These are phyloP conservation scores for Syrrhaptes paradoxus DNA, from an alignment of 2,113 vertebrate species.

Conservation along the genomic window DNA sequence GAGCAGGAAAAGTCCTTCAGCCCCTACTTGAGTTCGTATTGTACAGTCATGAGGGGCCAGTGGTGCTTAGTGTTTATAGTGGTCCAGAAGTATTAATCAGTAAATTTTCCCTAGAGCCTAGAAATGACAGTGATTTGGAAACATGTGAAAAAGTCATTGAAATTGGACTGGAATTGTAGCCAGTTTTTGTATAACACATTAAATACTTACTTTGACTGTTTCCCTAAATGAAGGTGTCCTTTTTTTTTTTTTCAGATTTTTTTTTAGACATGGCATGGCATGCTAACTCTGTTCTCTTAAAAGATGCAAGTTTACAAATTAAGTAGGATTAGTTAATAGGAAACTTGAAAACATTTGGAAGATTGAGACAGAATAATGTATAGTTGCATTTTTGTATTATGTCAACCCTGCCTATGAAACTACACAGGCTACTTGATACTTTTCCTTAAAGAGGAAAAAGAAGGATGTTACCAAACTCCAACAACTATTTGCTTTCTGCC, in stretches of 20 bases:
- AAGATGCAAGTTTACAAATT: not conserved
- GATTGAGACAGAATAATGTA: not conserved
- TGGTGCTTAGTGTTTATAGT: not conserved
- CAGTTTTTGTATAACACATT: not conserved
- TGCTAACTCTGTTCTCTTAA: not conserved
- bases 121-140: not conserved
- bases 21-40: not conserved
- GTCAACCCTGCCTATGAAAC: not conserved
- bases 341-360: not conserved
- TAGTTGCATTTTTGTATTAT: not conserved
- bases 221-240: not conserved
- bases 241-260: not conserved
- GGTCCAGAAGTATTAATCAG: not conserved
- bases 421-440: not conserved
- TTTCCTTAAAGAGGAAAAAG: not conserved
- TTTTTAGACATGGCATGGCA: not conserved
- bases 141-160: not conserved
- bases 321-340: not conserved
- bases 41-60: not conserved
- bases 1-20: not conserved
- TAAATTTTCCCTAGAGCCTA: not conserved
- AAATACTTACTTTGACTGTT: not conserved
- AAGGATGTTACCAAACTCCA: not conserved
- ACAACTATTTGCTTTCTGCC: not conserved
- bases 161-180: not conserved